Conservation (phyloP, 2,113 vertebrate genomes). For the Hiodon alosoides region DNA sequence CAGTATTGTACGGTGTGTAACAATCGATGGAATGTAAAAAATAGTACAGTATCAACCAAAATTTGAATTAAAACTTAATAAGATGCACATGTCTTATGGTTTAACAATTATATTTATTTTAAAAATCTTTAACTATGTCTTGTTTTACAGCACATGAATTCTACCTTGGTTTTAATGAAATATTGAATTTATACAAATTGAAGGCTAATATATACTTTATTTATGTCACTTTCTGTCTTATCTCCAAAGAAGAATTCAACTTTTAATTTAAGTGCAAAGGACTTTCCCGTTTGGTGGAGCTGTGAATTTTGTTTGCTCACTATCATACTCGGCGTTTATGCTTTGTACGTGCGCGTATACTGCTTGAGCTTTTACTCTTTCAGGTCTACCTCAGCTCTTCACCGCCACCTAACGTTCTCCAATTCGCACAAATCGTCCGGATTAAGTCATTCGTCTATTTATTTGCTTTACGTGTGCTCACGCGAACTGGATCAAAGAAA, state of each 20-base stretch:
- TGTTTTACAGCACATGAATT: too few species aligned
- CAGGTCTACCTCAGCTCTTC: slow-evolving; percentile 18
- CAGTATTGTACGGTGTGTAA: too few species aligned
- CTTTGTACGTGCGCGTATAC: neutral
- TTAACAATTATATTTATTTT: too few species aligned
- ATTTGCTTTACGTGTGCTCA: neutral
- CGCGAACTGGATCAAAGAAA: neutral
- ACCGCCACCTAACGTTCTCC: slow-evolving; percentile 25
- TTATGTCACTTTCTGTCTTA: neutral
- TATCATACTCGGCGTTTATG: neutral
- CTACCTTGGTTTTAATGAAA: neutral
- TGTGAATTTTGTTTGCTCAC: neutral
- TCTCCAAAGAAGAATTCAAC: neutral
- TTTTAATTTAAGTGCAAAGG: too few species aligned
- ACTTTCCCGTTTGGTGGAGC: too few species aligned
- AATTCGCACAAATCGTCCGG: neutral
- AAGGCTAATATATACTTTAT: neutral
- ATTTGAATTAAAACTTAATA: too few species aligned
- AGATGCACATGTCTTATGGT: too few species aligned
- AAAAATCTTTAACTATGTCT: too few species aligned
- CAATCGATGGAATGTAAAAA: too few species aligned
- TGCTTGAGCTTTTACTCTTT: neutral
- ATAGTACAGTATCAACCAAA: too few species aligned
- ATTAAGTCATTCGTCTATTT: neutral
- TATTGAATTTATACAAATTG: neutral